These are phyloP conservation scores for Tenualosa ilisha DNA, from an alignment of 2,797 vertebrate species.

Conservation along the genomic window DNA sequence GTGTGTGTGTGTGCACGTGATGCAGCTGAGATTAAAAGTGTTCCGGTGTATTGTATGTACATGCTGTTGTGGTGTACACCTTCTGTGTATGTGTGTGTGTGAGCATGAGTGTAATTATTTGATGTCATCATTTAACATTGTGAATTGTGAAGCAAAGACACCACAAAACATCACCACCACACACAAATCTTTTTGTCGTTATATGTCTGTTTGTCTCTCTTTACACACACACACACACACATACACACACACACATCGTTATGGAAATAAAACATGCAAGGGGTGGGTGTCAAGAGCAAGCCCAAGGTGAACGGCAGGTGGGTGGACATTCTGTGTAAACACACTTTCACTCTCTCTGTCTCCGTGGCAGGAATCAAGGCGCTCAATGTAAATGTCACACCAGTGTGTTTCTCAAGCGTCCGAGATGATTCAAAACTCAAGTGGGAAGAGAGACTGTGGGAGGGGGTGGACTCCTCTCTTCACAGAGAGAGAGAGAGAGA, in stretches of 20 bases:
- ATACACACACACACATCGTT: constrained; percentile 1
- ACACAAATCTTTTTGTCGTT: background rate
- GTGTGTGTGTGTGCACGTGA: background rate
- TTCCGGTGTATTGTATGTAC: too few species aligned
- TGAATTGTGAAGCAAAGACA: background rate
- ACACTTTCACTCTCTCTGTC: background rate
- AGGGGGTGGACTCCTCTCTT: background rate
- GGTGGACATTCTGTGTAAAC: background rate
- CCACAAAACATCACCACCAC: background rate
- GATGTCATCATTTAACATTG: too few species aligned
- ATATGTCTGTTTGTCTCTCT: background rate
- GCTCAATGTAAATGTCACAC: background rate
- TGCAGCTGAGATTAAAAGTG: too few species aligned
- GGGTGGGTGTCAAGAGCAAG: too few species aligned
- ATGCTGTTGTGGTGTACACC: too few species aligned
- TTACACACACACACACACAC: constrained; percentile 15
- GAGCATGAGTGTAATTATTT: background rate
- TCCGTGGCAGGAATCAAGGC: background rate
- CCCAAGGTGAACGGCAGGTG: background rate
- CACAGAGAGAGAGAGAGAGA: too few species aligned
- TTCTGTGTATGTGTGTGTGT: background rate
- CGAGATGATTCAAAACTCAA: background rate
- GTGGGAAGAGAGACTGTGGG: background rate
- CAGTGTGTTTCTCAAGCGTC: background rate
- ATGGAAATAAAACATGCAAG: background rate